Conservation (phyloP, 1,140 invertebrate genomes). For the Polypedilum vanderplanki region DNA sequence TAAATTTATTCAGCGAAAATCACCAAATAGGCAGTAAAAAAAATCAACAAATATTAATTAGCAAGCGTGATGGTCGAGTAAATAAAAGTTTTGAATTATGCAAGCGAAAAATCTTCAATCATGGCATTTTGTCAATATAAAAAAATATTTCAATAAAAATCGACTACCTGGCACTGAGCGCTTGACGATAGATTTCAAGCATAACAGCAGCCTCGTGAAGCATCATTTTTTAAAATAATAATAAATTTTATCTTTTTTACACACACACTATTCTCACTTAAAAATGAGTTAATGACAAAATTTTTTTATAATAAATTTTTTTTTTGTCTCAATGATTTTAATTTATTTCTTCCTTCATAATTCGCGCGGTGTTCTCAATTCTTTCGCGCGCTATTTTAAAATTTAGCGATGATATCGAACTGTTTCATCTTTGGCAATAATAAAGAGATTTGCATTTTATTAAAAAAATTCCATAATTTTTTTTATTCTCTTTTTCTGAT, state of each 20-base stretch:
- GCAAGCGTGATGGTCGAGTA: too few species aligned
- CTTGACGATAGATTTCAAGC: constrained; percentile 44
- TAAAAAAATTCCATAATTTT: not conserved
- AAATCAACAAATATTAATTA: too few species aligned
- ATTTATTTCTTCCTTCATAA: not conserved
- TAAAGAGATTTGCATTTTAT: constrained; percentile 14
- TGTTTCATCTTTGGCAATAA: constrained; percentile 9
- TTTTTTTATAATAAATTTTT: not conserved
- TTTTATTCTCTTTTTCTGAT: not conserved
- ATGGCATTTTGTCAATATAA: not conserved
- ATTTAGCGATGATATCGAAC: not conserved
- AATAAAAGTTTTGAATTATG: too few species aligned
- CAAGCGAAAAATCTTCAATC: not conserved
- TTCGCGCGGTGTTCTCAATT: not conserved
- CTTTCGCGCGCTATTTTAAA: not conserved
- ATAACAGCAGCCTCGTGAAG: constrained; percentile 44
- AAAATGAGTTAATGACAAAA: constrained; percentile 2
- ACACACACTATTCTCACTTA: not conserved
- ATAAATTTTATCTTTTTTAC: not conserved
- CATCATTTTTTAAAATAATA: constrained; percentile 39
- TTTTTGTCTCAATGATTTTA: constrained; percentile 2
- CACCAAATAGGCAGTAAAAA: too few species aligned
- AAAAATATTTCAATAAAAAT: not conserved
- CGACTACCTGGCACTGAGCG: constrained; percentile 43
- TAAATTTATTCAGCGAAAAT: too few species aligned